Evolutionary conservation across 2,113 vertebrate genomes (phyloP).

Genomic region (Scomber colias): DNA sequence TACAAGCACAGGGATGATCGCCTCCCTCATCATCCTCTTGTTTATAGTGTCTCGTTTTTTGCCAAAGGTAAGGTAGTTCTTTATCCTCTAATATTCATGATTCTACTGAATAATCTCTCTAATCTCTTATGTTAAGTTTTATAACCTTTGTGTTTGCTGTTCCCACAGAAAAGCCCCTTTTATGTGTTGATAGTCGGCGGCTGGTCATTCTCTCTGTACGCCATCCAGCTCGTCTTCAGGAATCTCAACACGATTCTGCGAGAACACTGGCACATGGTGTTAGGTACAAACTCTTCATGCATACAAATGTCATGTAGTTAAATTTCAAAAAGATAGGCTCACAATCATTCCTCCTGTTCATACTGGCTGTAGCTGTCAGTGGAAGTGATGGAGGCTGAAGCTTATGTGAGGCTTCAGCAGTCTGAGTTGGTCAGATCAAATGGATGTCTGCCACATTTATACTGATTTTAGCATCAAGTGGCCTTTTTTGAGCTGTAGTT

Average conservation of each 20-base stretch:
- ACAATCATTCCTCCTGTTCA: too few species aligned
- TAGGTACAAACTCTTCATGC: constrained; percentile 83
- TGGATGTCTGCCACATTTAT: too few species aligned
- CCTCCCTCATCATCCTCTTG: constrained; percentile 93
- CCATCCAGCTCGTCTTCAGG: constrained; percentile 93
- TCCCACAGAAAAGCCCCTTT: constrained; percentile 91
- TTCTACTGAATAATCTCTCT: neutral
- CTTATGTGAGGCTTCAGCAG: too few species aligned
- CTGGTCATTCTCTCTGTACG: constrained; percentile 97
- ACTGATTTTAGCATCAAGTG: too few species aligned
- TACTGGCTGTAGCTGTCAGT: too few species aligned
- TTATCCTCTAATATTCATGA: neutral
- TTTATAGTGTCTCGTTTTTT: constrained; percentile 91
- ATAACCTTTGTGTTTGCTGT: constrained; percentile 19
- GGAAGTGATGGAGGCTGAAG: too few species aligned
- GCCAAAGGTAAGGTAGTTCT: constrained; percentile 88
- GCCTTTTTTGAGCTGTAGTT: too few species aligned
- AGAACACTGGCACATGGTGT: constrained; percentile 91
- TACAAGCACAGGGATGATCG: constrained; percentile 92
- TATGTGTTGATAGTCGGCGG: constrained; percentile 92
- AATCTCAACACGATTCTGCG: constrained; percentile 91
- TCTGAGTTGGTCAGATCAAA: too few species aligned
- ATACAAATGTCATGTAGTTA: neutral
- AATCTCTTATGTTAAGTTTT: neutral
- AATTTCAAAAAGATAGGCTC: too few species aligned